phyloP scores from a whole-genome alignment of 2,888 invertebrate genomes.

The Amiota communis region DNA sequence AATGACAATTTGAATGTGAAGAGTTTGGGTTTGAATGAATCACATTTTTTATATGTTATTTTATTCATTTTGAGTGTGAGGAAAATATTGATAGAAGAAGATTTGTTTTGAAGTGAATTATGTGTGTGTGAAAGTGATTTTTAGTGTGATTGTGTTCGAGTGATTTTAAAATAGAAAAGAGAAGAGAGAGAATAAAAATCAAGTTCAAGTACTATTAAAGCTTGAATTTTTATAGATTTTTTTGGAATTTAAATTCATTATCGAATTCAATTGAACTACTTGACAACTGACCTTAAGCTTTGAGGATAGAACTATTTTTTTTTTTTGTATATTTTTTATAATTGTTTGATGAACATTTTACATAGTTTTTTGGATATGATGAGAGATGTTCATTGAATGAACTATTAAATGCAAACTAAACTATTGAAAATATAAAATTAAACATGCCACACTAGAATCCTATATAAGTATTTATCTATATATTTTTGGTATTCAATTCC shows the following conservation, averaged over 20 bases:
- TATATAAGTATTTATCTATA: background rate
- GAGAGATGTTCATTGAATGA: background rate
- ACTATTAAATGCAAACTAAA: background rate
- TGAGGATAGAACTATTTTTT: slow-evolving; percentile 18
- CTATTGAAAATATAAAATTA: background rate
- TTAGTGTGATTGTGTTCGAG: slow-evolving; percentile 32
- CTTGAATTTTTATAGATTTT: slow-evolving; percentile 40
- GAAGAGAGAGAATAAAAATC: slow-evolving; percentile 70
- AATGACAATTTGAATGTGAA: background rate
- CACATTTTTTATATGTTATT: background rate
- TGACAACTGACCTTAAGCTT: background rate
- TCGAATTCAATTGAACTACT: slow-evolving; percentile 9
- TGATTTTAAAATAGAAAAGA: slow-evolving; percentile 53
- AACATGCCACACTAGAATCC: background rate
- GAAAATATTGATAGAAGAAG: slow-evolving; percentile 31
- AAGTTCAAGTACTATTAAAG: slow-evolving; percentile 48
- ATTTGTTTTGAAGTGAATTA: slow-evolving; percentile 34
- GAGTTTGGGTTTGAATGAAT: background rate
- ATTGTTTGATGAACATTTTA: no score
- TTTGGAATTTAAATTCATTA: background rate
- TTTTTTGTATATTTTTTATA: no score
- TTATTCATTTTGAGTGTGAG: background rate
- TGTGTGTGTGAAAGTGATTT: slow-evolving; percentile 42
- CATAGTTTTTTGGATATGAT: background rate
- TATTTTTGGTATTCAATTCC: background rate